A percentile compares a stretch with the other conserved stretches of the same genome.
phyloP scores from a whole-genome alignment of 1,140 invertebrate species.

The Drosophila erecta region DNA sequence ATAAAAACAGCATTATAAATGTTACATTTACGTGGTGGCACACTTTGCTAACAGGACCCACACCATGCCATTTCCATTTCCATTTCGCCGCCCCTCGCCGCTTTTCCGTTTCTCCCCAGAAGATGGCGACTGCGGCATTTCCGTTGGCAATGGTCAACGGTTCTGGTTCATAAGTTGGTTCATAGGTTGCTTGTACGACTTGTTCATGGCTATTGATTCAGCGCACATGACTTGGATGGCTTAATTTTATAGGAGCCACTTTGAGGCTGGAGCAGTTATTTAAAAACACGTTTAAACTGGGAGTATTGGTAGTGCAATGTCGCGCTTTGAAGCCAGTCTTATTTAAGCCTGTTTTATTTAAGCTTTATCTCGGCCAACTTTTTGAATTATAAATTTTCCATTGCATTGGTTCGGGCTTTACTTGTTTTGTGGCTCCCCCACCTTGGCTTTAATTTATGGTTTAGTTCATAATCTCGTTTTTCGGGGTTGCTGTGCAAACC shows the following conservation, averaged over 20 bases:
- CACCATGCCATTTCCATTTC: constrained; percentile 2
- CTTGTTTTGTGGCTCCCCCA: background rate
- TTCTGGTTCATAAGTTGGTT: constrained; percentile 21
- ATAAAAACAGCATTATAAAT: constrained; percentile 83
- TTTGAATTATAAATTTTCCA: constrained; percentile 12
- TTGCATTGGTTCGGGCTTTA: constrained; percentile 1
- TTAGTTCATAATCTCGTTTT: constrained; percentile 48
- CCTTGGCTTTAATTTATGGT: constrained; percentile 42
- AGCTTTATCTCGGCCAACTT: background rate
- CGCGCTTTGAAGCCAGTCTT: no score
- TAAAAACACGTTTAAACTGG: background rate
- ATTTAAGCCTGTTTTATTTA: constrained; percentile 8
- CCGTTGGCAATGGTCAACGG: constrained; percentile 21
- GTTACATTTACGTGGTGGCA: constrained; percentile 75
- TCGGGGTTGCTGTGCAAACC: constrained; percentile 7
- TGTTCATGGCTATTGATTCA: constrained; percentile 19
- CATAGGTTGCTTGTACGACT: constrained; percentile 12
- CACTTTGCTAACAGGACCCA: constrained; percentile 36
- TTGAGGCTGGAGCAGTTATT: background rate
- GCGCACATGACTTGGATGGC: constrained; percentile 12
- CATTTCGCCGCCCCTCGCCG: background rate
- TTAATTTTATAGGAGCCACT: background rate
- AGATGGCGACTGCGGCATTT: constrained; percentile 8
- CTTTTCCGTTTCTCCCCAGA: background rate
- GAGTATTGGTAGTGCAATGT: background rate